phyloP scores from a whole-genome alignment of 2,888 invertebrate genomes.

The Acronicta psi region DNA sequence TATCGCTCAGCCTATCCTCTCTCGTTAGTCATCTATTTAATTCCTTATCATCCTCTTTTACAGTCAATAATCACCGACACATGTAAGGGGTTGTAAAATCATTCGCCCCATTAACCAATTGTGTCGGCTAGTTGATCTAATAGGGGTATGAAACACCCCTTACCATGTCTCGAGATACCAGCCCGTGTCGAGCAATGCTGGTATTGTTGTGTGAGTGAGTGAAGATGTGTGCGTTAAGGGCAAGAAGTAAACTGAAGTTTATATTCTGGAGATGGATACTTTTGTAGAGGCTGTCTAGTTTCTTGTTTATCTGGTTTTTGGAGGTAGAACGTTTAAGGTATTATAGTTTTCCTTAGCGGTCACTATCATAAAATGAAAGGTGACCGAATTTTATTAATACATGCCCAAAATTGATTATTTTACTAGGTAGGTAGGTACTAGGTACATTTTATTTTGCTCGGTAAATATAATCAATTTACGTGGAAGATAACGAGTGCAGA shows the following conservation, averaged over 20 bases:
- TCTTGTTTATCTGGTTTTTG: background rate
- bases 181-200: background rate
- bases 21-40: background rate
- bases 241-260: background rate
- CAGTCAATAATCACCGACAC: constrained; percentile 34
- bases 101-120: constrained; percentile 53
- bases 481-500: no score
- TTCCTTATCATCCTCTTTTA: constrained; percentile 23
- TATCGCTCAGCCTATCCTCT: no score
- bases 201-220: constrained; percentile 2
- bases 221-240: constrained; percentile 48
- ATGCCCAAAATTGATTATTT: no score
- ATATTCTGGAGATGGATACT: background rate
- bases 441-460: no score
- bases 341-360: no score
- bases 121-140: constrained; percentile 52
- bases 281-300: background rate
- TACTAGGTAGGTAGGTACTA: no score
- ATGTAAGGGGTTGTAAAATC: constrained; percentile 47
- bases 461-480: no score
- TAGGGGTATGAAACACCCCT: constrained; percentile 52
- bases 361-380: no score
- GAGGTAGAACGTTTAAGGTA: no score
- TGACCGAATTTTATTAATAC: no score
- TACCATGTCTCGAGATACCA: constrained; percentile 36